Evolutionary conservation across 2,797 vertebrate genomes (phyloP).

Genomic region (Parauchenoglanis punctatus): DNA sequence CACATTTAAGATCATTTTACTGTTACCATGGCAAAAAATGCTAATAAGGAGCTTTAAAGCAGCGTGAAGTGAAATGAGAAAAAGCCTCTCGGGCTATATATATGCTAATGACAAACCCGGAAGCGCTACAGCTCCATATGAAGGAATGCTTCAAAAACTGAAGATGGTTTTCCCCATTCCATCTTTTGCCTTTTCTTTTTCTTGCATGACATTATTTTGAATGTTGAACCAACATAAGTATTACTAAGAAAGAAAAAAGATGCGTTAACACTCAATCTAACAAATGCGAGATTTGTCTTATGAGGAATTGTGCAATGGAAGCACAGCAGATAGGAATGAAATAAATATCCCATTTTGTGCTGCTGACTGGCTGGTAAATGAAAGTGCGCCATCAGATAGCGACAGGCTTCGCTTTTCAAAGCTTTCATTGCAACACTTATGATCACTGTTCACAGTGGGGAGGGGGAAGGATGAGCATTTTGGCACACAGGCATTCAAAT

Average conservation of each 20-base stretch:
- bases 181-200: slow-evolving; percentile 4
- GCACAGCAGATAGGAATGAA: slow-evolving; percentile 31
- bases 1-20: slow-evolving; percentile 55
- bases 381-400: slow-evolving; percentile 8
- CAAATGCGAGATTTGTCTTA: not conserved
- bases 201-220: slow-evolving; percentile 2
- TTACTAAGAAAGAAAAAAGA: slow-evolving; percentile 14
- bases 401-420: not conserved
- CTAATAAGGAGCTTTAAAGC: slow-evolving; percentile 59
- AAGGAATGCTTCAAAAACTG: slow-evolving; percentile 14
- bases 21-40: slow-evolving; percentile 61
- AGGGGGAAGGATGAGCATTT: slow-evolving; percentile 3
- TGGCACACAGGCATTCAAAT: slow-evolving; percentile 56
- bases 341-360: slow-evolving; percentile 32
- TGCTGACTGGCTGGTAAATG: slow-evolving; percentile 6
- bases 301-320: slow-evolving; percentile 23
- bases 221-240: not conserved
- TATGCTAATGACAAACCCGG: slow-evolving; percentile 54
- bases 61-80: slow-evolving; percentile 55
- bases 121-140: slow-evolving; percentile 41
- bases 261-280: slow-evolving; percentile 11
- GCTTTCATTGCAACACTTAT: slow-evolving; percentile 5
- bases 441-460: slow-evolving; percentile 18
- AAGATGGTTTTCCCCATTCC: not conserved
- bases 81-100: slow-evolving; percentile 55